Base-by-base conservation (phyloP, 1,140 invertebrate genomes). In the Tetraneura akinire region DNA sequence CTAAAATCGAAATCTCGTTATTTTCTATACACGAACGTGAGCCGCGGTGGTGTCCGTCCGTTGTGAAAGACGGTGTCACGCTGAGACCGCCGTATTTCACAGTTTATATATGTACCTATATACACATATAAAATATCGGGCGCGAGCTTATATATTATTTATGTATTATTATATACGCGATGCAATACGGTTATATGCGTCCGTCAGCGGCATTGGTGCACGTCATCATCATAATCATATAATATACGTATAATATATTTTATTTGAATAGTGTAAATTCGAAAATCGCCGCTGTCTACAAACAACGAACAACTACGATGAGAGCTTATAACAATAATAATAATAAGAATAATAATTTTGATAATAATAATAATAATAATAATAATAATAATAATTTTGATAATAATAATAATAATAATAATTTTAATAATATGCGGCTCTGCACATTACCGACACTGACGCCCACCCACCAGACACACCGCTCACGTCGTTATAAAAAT, bases 201-300 rank as follows among this genome's bases (percentile, higher is more conserved):
- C 37, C 66, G 37, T 68, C 66, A 47, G 37, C 45, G 23, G 47
- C 68, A 23, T 14, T 23, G 60, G 37, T 11, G 26, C 66, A 47
- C 66, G 66, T 45, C 42, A 49, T 70, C 64, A 23, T 47, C 14
- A 66, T 66, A 66, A 8, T 37, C n/a, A 21, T 14, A 55, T 57
- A 23, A 60, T 60, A 57, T 57, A 60, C 23, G 13, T 60, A 60
- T 16, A 23, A 14, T 60, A 60, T 60, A 26, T 60, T 66, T 21
- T 66, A 37, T 49, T 49, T 71, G 68, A 71, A 71, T 68, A 71
- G 51, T 71, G 68, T 71, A 71, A 71, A 71, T 71, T 51, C 68
- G 23, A 49, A 71, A 71, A 8, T 37, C 64, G 0, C 68, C 42
- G 21, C 42, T 21, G n/a, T 14, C 64, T 42, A 66, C 32, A 71